Percentiles rank a stretch among this genome's conserved stretches.
Evolutionary conservation across 2,113 vertebrate genomes (phyloP).

Genomic region (Sylvilagus bachmani): DNA sequence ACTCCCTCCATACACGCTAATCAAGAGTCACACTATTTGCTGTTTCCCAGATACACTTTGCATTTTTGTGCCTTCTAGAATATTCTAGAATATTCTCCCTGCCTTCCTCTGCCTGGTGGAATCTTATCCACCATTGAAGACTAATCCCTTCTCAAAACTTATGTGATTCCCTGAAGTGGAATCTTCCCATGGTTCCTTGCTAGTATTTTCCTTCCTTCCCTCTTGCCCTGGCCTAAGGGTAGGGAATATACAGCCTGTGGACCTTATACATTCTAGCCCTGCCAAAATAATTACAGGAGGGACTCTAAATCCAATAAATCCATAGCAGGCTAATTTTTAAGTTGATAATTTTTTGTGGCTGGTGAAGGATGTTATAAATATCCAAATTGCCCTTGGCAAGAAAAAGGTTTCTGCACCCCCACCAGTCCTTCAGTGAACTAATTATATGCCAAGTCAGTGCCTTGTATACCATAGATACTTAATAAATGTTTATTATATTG

Average conservation of each 20-base stretch:
- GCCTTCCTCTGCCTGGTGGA: background rate
- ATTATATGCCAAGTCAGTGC: background rate
- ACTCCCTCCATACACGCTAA: background rate
- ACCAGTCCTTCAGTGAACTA: background rate
- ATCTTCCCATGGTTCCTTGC: background rate
- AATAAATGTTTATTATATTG: background rate
- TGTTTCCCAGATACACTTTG: background rate
- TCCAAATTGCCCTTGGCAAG: too few relatives aligned
- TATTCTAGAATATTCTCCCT: background rate
- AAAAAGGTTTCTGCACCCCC: too few relatives aligned
- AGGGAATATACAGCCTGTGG: too few relatives aligned
- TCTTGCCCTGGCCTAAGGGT: background rate
- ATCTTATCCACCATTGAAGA: background rate
- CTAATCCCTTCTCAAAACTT: background rate
- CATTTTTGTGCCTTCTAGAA: background rate
- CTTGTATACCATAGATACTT: background rate
- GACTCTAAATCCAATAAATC: too few relatives aligned
- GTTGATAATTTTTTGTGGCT: too few relatives aligned
- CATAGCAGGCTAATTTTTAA: too few relatives aligned
- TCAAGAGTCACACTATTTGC: background rate
- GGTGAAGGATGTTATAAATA: too few relatives aligned
- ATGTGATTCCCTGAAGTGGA: background rate
- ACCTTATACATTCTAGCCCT: too few relatives aligned
- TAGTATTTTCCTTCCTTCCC: background rate
- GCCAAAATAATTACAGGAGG: too few relatives aligned